These are phyloP conservation scores for Micropoecilia bifurca DNA, from an alignment of 2,797 vertebrate genomes.

Conservation along the genomic window DNA sequence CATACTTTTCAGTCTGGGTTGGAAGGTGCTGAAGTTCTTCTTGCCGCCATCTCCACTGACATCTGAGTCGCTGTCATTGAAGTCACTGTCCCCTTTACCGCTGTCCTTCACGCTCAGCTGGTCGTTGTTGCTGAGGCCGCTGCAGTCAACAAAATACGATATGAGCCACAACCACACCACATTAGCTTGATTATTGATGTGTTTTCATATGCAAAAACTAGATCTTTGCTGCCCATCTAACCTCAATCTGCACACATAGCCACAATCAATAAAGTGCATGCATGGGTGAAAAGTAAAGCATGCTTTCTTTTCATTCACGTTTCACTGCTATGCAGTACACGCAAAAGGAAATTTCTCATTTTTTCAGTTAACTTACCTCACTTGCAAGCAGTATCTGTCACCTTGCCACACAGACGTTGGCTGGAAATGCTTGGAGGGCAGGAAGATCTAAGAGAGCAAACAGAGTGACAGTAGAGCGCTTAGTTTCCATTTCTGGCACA, in stretches of 20 bases:
- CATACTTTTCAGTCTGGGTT: conserved; percentile 73
- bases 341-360: conserved; percentile 31
- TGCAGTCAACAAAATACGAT: conserved; percentile 72
- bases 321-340: conserved; percentile 43
- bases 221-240: conserved; percentile 37
- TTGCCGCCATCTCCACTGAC: conserved; percentile 76
- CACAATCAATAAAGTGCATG: conserved; percentile 38
- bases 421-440: conserved; percentile 78
- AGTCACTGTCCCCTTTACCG: conserved; percentile 86
- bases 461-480: conserved; percentile 63
- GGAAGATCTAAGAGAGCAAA: conserved; percentile 78
- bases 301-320: conserved; percentile 23
- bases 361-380: conserved; percentile 76
- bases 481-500: conserved; percentile 70
- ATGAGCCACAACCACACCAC: conserved; percentile 59
- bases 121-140: conserved; percentile 77
- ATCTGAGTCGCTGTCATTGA: conserved; percentile 84
- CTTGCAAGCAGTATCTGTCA: conserved; percentile 80
- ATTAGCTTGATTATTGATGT: conserved; percentile 78
- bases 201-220: conserved; percentile 28
- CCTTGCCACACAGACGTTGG: conserved; percentile 72
- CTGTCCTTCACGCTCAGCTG: conserved; percentile 87
- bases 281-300: conserved; percentile 40
- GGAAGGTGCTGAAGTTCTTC: conserved; percentile 74
- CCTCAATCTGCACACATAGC: conserved; percentile 48